phyloP scores from a whole-genome alignment of 2,113 vertebrate genomes.

The Cebidichthys violaceus region DNA sequence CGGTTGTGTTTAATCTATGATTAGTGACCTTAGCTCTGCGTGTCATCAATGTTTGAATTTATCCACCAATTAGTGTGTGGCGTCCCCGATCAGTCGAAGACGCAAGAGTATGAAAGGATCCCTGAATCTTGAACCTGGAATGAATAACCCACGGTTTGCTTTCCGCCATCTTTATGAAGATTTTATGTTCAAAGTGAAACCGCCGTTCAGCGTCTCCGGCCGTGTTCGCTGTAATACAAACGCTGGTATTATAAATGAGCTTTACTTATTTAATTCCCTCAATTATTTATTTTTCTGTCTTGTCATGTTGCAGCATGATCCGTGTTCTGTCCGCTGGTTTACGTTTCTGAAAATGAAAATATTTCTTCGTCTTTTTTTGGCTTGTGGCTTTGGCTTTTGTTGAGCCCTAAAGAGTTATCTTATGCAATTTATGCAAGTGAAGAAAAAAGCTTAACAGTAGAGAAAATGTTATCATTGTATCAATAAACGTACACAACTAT shows the following conservation, averaged over 20 bases:
- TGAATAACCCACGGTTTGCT: background rate
- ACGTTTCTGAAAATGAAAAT: background rate
- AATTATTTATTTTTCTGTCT: background rate
- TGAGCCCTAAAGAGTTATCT: background rate
- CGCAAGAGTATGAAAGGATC: background rate
- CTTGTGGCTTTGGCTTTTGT: background rate
- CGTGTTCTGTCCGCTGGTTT: background rate
- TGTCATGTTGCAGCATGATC: background rate
- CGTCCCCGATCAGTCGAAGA: constrained; percentile 20
- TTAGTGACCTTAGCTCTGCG: constrained; percentile 38
- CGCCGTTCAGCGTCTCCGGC: background rate
- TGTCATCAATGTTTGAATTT: constrained; percentile 25
- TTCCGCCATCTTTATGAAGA: background rate
- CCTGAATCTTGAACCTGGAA: background rate
- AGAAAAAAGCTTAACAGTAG: background rate
- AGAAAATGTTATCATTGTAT: background rate
- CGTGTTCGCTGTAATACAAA: background rate
- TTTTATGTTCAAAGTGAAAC: background rate
- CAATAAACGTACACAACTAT: background rate
- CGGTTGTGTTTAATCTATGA: constrained; percentile 31
- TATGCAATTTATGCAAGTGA: background rate
- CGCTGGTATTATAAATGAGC: background rate
- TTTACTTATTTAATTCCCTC: background rate
- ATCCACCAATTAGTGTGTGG: constrained; percentile 34
- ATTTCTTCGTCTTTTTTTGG: background rate